Base-by-base conservation (phyloP, 2,888 invertebrate genomes). In the Globia sparganii region DNA sequence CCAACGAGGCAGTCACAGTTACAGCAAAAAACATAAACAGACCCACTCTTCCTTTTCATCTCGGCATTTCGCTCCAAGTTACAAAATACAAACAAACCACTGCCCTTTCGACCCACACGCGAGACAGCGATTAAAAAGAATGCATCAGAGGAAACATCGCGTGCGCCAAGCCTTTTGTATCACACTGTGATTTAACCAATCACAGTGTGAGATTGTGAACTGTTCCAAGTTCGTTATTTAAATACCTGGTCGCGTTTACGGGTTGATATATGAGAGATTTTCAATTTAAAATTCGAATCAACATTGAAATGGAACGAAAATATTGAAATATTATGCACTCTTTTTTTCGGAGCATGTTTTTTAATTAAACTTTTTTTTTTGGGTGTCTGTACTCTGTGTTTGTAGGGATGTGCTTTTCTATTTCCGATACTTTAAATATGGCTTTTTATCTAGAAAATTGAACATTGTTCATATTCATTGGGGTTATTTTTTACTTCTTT, bases 21-120 rank as follows among this genome's bases (percentile, higher is more conserved):
- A 65, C 11, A 40, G 28, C 40, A 65, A 6, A 58, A 15, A 6
- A 43, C 28, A 43, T 66, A 43, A 43, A 43, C 4, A 53, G 18
- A 46, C 21, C 6, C 46, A 43, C 37, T 62, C 21, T 56, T 77
- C 56, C 56, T 73, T 62, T 37, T 18, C 11, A 66, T 37, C 34
- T 67, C 58, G 28, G 66, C 11, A 66, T 58, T 69, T 75, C 5
- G 28, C n/a, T 67, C 18, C 21, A 31, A 67, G 31, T 64, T 64
- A 72, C 61, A 66, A 49, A 75, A 79, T 25, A 67, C 80, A 68
- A 77, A 64, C 37, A 34, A 40, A 28, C 72, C 58, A 62, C 37
- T 66, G 78, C 70, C 82, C 72, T 71, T 81, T 67, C n/a, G 2
- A n/a, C 15, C 37, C 34, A 75, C 87, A 87, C 86, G 88, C 87